Percentiles rank a stretch among this genome's conserved stretches.
Evolutionary conservation across 2,113 vertebrate species (phyloP).

Genomic region (Desmodus rotundus): DNA sequence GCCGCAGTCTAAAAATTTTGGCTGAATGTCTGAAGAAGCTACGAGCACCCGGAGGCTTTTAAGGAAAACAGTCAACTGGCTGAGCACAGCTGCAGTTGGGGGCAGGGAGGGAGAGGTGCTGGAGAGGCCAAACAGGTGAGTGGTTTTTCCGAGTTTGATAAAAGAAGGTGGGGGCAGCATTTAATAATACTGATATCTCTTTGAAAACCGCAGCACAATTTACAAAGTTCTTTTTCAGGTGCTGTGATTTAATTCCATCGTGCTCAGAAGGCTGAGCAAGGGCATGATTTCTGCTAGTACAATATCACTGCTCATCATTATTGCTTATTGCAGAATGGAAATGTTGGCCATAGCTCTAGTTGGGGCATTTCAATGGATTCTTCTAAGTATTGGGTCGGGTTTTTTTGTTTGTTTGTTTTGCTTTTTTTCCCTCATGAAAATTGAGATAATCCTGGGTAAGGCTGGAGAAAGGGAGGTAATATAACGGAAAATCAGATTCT

Average conservation of each 20-base stretch:
- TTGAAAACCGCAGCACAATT: neutral
- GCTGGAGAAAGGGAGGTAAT: neutral
- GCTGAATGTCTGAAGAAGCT: conserved; percentile 44
- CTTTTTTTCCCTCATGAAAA: neutral
- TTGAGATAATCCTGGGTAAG: neutral
- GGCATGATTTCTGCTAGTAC: neutral
- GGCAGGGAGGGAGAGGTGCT: conserved; percentile 31
- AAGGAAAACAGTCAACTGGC: conserved; percentile 54
- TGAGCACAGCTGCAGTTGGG: conserved; percentile 53
- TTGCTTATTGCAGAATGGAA: neutral
- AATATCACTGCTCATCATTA: neutral
- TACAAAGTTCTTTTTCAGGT: conserved; percentile 2
- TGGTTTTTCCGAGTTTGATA: conserved; percentile 65
- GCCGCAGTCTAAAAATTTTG: conserved; percentile 53
- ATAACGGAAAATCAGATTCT: neutral
- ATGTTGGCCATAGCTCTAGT: neutral
- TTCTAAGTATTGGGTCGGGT: neutral
- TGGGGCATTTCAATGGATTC: neutral
- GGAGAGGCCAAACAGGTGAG: conserved; percentile 77
- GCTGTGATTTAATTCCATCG: conserved; percentile 36
- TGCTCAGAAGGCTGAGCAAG: neutral
- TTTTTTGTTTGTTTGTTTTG: neutral
- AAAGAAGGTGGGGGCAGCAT: conserved; percentile 50
- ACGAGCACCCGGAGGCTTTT: conserved; percentile 58
- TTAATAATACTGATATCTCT: neutral